Conservation (phyloP, 2,113 vertebrate species). For the Gymnarchus niloticus region DNA sequence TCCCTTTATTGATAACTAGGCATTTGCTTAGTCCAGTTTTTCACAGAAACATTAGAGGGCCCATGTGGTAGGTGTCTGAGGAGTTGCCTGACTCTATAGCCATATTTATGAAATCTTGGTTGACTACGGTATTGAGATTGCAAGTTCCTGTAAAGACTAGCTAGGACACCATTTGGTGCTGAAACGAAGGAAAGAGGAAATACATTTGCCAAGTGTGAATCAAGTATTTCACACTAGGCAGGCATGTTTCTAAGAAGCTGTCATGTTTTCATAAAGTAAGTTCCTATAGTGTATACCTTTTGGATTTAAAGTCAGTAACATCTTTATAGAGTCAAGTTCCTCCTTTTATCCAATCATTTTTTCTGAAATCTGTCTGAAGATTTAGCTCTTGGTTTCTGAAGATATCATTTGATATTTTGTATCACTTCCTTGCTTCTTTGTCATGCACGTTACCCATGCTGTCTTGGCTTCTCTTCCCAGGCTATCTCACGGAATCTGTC, state of each 20-base stretch:
- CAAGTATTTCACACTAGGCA: neutral
- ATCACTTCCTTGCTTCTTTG: no score
- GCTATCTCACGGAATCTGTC: neutral
- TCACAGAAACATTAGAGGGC: slow-evolving; percentile 12
- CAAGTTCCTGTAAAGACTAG: slow-evolving; percentile 59
- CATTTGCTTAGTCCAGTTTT: slow-evolving; percentile 12
- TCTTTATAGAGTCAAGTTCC: no score
- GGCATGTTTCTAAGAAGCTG: neutral
- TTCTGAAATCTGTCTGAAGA: no score
- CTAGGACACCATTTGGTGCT: neutral
- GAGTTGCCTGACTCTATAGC: slow-evolving; percentile 53
- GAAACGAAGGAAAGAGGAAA: neutral
- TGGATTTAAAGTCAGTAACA: no score
- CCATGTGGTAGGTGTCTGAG: slow-evolving; percentile 18
- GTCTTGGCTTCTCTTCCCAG: neutral
- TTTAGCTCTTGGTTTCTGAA: neutral
- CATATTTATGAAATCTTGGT: slow-evolving; percentile 63
- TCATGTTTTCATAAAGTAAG: neutral
- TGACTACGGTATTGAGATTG: slow-evolving; percentile 62
- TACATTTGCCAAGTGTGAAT: no score
- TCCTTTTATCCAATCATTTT: no score
- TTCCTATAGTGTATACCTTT: no score
- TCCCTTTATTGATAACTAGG: neutral
- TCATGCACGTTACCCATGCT: neutral
- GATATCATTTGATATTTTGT: neutral